Conservation (phyloP, 2,113 vertebrate species). For the Perognathus longimembris region DNA sequence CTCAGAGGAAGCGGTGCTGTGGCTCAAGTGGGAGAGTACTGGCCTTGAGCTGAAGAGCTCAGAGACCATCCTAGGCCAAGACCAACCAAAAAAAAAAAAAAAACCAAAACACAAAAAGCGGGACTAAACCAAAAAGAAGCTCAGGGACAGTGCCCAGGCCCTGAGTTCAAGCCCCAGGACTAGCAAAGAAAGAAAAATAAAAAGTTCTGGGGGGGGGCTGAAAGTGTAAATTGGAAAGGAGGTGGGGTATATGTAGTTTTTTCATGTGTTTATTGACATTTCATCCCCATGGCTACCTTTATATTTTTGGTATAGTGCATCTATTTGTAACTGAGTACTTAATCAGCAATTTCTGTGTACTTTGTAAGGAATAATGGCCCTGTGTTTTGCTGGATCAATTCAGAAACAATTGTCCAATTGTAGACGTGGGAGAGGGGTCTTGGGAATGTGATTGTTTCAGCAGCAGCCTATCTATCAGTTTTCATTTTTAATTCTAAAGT, state of each 20-base stretch:
- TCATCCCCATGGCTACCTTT: fast-evolving
- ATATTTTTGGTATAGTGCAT: neutral
- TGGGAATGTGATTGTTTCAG: neutral
- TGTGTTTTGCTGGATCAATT: slow-evolving; percentile 15
- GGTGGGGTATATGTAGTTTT: neutral
- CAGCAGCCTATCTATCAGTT: neutral
- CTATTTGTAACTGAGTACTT: neutral
- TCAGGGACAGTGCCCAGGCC: too few relatives aligned
- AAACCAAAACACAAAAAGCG: too few relatives aligned
- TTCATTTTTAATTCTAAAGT: slow-evolving; percentile 4
- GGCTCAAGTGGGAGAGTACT: too few relatives aligned
- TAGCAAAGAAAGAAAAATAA: too few relatives aligned
- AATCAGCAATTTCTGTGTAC: neutral
- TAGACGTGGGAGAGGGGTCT: neutral
- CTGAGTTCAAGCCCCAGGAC: too few relatives aligned
- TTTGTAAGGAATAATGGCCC: neutral
- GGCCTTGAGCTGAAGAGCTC: too few relatives aligned
- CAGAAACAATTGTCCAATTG: neutral
- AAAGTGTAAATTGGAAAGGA: neutral
- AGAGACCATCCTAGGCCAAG: too few relatives aligned
- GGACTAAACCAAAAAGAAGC: too few relatives aligned
- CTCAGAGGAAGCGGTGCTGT: too few relatives aligned
- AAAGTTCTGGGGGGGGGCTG: neutral
- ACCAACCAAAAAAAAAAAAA: too few relatives aligned
- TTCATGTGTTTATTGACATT: neutral